A percentile compares a stretch with the other conserved stretches of the same genome.
Conservation (phyloP, 2,888 invertebrate species). For the Trichogramma dendrolimi region DNA sequence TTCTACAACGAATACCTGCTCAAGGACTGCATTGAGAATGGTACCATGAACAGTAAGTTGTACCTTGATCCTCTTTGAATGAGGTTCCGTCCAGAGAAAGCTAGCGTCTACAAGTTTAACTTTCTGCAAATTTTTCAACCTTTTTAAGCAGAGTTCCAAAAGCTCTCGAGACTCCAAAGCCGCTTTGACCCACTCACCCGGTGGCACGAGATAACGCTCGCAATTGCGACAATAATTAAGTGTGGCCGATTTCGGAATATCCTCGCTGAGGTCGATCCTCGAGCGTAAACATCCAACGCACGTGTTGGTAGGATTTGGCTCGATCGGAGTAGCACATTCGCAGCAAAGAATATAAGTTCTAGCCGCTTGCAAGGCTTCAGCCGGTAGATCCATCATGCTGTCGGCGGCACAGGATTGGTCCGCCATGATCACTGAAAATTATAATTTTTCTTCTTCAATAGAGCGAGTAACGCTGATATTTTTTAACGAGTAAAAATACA, state of each 20-base stretch:
- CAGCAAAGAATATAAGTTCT: slow-evolving; percentile 66
- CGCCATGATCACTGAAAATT: no score
- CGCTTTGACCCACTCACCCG: slow-evolving; percentile 80
- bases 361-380: not conserved
- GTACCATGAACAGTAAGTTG: slow-evolving; percentile 94
- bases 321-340: slow-evolving; percentile 86
- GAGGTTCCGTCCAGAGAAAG: slow-evolving; percentile 98
- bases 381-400: not conserved
- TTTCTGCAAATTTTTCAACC: slow-evolving; percentile 80
- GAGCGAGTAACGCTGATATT: no score
- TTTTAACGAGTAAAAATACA: no score
- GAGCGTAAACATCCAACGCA: slow-evolving; percentile 90
- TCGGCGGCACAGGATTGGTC: no score
- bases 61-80: slow-evolving; percentile 93
- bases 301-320: slow-evolving; percentile 96
- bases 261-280: slow-evolving; percentile 91
- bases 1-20: slow-evolving; percentile 94
- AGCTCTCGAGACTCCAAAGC: slow-evolving; percentile 88
- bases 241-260: slow-evolving; percentile 89
- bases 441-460: no score
- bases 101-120: slow-evolving; percentile 92
- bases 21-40: slow-evolving; percentile 83
- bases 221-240: slow-evolving; percentile 89
- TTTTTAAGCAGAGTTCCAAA: slow-evolving; percentile 84
- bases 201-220: slow-evolving; percentile 93